Conservation (phyloP, 2,888 invertebrate genomes). For the Schizotus pectinicornis region DNA sequence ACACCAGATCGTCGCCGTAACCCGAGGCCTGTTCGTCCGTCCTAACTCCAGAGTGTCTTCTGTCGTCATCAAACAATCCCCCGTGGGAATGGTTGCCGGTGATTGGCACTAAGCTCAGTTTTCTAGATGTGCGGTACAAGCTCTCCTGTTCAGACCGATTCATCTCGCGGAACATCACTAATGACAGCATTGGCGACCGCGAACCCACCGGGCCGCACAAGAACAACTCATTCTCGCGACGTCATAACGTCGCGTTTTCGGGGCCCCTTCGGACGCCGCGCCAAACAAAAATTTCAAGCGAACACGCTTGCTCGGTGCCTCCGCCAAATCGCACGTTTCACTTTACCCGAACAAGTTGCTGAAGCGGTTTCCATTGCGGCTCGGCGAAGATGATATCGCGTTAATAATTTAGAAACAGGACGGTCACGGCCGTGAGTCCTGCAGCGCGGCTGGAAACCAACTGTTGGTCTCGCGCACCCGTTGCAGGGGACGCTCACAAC, state of each 20-base stretch:
- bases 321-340: slow-evolving; percentile 10
- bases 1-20: slow-evolving; percentile 60
- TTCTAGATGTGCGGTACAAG: slow-evolving; percentile 67
- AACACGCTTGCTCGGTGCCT: slow-evolving; percentile 10
- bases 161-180: slow-evolving; percentile 62
- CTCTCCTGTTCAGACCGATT: slow-evolving; percentile 70
- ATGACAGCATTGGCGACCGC: slow-evolving; percentile 56
- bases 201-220: slow-evolving; percentile 2
- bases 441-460: slow-evolving; percentile 55
- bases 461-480: slow-evolving; percentile 54
- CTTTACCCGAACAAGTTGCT: background rate
- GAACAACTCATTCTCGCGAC: slow-evolving; percentile 7
- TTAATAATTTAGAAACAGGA: slow-evolving; percentile 16
- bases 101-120: slow-evolving; percentile 60
- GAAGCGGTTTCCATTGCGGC: no score
- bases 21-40: no score
- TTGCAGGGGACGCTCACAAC: slow-evolving; percentile 31
- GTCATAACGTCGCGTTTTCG: slow-evolving; percentile 5
- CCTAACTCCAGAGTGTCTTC: slow-evolving; percentile 20
- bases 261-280: background rate
- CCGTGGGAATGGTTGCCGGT: slow-evolving; percentile 39
- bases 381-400: slow-evolving; percentile 5
- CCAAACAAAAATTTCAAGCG: background rate
- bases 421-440: slow-evolving; percentile 8
- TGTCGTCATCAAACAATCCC: slow-evolving; percentile 34